Conservation (phyloP, 2,113 vertebrate genomes). For the Atrichornis clamosus region DNA sequence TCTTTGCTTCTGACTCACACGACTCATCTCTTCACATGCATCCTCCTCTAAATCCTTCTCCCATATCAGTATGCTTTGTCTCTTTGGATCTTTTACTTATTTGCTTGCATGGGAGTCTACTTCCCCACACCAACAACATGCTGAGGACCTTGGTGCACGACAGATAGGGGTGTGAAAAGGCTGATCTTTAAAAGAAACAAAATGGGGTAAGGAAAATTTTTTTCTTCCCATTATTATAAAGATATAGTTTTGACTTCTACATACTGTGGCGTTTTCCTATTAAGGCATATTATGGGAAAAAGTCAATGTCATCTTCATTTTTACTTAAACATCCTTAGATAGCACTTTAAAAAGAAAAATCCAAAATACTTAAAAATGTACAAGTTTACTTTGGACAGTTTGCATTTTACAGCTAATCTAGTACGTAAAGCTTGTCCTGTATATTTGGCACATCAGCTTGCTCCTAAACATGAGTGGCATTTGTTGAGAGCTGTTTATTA, state of each 20-base stretch:
- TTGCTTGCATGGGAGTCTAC: background rate
- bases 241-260: background rate
- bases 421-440: background rate
- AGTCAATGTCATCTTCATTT: background rate
- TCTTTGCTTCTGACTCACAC: background rate
- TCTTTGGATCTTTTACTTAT: background rate
- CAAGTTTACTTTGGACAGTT: background rate
- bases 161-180: background rate
- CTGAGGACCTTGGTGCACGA: background rate
- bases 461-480: background rate
- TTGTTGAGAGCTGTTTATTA: slow-evolving; percentile 27
- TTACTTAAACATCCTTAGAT: background rate
- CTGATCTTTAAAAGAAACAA: background rate
- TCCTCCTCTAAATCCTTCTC: background rate
- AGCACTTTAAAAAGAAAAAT: background rate
- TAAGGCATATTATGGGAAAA: background rate
- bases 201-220: background rate
- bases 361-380: background rate
- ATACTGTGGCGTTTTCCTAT: background rate
- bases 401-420: background rate
- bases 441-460: background rate
- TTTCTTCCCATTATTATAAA: background rate
- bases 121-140: background rate
- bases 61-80: background rate
- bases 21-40: background rate